phyloP scores from a whole-genome alignment of 2,797 vertebrate genomes.

The Silurus aristotelis region DNA sequence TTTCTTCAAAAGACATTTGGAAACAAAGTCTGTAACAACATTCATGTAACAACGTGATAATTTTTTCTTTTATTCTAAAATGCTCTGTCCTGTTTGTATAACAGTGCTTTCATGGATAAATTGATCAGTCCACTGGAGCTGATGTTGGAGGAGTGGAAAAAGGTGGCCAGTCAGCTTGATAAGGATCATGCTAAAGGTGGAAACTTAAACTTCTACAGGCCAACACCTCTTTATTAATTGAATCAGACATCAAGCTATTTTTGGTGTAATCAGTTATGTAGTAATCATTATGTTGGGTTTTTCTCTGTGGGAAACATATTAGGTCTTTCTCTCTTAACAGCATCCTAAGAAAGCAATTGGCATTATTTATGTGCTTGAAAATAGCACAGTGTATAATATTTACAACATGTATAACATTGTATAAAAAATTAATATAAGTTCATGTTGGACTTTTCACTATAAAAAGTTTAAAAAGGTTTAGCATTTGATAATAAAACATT shows the following conservation, averaged over 20 bases:
- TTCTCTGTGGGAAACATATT: neutral
- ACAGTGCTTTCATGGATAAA: conserved; percentile 79
- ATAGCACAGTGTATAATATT: neutral
- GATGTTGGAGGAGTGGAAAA: conserved; percentile 85
- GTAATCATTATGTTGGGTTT: neutral
- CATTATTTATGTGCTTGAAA: neutral
- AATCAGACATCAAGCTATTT: neutral
- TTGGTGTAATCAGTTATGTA: neutral
- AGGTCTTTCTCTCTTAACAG: neutral
- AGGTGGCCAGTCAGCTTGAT: conserved; percentile 79
- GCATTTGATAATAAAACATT: too few relatives aligned
- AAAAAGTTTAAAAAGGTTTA: too few relatives aligned
- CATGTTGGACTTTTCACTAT: too few relatives aligned
- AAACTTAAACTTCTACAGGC: neutral
- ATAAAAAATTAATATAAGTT: too few relatives aligned
- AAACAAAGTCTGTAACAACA: neutral
- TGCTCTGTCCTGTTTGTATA: neutral
- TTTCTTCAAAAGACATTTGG: neutral
- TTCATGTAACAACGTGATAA: neutral
- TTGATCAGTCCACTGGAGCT: conserved; percentile 78
- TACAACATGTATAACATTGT: too few relatives aligned
- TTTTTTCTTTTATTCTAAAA: neutral
- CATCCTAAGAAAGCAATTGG: neutral
- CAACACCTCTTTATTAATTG: neutral
- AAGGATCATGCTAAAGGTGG: conserved; percentile 85